phyloP scores from a whole-genome alignment of 2,797 vertebrate genomes.

The Epinephelus awoara region DNA sequence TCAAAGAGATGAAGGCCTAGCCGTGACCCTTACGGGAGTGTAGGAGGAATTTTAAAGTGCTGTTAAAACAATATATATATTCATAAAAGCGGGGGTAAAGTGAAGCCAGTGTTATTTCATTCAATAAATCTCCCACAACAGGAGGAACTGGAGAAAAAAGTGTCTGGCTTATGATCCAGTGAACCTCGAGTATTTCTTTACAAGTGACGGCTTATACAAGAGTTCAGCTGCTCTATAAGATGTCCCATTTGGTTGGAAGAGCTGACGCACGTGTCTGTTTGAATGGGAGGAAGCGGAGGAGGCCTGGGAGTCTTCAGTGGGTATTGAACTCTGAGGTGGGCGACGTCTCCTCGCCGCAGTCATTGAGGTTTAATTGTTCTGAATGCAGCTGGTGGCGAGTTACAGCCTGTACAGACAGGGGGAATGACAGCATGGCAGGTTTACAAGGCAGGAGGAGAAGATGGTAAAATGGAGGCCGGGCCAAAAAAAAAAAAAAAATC shows the following conservation, averaged over 20 bases:
- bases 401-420: conserved; percentile 63
- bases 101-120: conserved; percentile 76
- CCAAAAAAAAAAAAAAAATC: conserved; percentile 55
- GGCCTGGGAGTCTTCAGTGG: conserved; percentile 49
- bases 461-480: conserved; percentile 67
- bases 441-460: conserved; percentile 68
- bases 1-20: conserved; percentile 60
- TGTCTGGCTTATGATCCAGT: conserved; percentile 62
- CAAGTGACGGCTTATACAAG: conserved; percentile 71
- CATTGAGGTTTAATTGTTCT: conserved; percentile 69
- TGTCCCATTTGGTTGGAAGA: conserved; percentile 51
- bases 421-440: conserved; percentile 80
- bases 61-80: conserved; percentile 77
- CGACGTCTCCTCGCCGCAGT: conserved; percentile 59
- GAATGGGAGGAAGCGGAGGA: conserved; percentile 58
- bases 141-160: conserved; percentile 67
- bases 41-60: conserved; percentile 74
- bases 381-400: conserved; percentile 78
- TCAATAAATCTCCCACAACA: conserved; percentile 80
- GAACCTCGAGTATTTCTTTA: conserved; percentile 69
- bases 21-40: conserved; percentile 68
- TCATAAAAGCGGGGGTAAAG: conserved; percentile 72
- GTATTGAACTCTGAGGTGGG: conserved; percentile 70
- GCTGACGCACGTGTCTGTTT: conserved; percentile 50
- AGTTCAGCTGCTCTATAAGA: conserved; percentile 68